These are phyloP conservation scores for Prionailurus bengalensis DNA, from an alignment of 2,113 vertebrate species.

Conservation along the genomic window DNA sequence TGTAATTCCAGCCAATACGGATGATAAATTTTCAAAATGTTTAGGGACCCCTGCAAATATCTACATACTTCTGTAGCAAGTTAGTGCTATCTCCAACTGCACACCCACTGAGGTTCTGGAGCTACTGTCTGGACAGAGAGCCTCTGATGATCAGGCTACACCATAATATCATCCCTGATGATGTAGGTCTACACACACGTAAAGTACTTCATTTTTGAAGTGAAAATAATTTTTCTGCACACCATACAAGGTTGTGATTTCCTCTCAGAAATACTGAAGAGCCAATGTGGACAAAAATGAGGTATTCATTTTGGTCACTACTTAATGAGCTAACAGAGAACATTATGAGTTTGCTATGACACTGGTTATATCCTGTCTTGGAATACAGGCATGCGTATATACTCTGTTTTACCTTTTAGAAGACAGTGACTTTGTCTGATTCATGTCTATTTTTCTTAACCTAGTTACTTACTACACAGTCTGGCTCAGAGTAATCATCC, in stretches of 20 bases:
- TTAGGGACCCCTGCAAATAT: background rate
- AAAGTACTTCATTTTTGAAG: background rate
- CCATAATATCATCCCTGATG: fast-evolving
- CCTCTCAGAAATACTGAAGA: background rate
- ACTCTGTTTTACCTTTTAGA: background rate
- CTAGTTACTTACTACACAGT: background rate
- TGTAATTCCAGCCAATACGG: background rate
- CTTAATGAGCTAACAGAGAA: background rate
- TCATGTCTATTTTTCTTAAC: background rate
- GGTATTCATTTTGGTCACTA: too few species aligned
- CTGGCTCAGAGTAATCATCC: background rate
- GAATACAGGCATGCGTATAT: fast-evolving
- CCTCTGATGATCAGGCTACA: fast-evolving
- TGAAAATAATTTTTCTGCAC: background rate
- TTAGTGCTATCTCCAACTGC: background rate
- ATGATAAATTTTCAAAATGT: background rate
- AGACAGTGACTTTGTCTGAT: background rate
- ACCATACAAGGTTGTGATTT: background rate
- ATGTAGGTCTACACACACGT: background rate
- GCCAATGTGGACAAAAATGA: background rate
- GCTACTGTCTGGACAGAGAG: background rate
- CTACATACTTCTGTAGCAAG: background rate
- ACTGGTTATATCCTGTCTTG: background rate
- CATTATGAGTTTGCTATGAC: background rate
- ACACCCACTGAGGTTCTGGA: fast-evolving